Conservation (phyloP, 2,888 invertebrate species). For the Tiliacea citrago region DNA sequence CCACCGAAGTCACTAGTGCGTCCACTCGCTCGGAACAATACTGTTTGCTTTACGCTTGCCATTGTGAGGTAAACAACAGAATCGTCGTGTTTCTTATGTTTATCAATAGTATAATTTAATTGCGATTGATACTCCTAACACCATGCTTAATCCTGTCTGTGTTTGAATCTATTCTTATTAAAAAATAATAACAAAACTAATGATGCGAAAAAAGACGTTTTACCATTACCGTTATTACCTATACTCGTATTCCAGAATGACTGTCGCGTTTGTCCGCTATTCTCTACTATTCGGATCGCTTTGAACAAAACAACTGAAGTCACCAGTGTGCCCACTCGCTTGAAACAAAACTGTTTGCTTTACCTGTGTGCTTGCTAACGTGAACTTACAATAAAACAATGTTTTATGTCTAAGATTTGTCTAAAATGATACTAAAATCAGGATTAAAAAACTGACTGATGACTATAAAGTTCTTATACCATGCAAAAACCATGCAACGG, state of each 20-base stretch:
- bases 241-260: neutral
- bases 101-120: neutral
- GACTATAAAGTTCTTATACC: neutral
- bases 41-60: conserved; percentile 46
- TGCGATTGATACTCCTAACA: neutral
- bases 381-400: neutral
- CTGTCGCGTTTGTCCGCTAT: conserved; percentile 37
- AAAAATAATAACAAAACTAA: neutral
- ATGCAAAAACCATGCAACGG: no score
- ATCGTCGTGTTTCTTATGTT: neutral
- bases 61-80: neutral
- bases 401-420: no score
- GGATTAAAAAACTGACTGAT: neutral
- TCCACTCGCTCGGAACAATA: conserved; percentile 47
- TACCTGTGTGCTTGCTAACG: neutral
- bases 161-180: neutral
- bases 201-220: neutral
- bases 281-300: conserved; percentile 32
- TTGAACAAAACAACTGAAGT: neutral
- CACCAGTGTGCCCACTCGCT: conserved; percentile 34
- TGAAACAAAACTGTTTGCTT: conserved; percentile 41
- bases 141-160: neutral
- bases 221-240: conserved; percentile 44
- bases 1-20: conserved; percentile 20
- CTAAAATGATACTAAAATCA: neutral